Percentiles rank a stretch among this genome's conserved stretches.
Conservation (phyloP, 2,113 vertebrate genomes). For the Okapia johnstoni region DNA sequence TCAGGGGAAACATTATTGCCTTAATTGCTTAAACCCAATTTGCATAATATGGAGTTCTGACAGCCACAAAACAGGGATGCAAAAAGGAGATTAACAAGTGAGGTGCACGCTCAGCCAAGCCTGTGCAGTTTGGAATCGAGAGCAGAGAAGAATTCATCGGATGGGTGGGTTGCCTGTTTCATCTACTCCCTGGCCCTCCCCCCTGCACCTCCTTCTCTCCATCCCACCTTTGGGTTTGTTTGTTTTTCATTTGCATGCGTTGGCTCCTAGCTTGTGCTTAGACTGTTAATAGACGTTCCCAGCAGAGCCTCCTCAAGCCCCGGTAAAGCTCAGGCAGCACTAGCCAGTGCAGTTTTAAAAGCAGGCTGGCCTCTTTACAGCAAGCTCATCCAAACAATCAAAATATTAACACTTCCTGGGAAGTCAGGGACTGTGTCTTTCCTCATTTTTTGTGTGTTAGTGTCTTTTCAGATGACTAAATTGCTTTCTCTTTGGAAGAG, state of each 20-base stretch:
- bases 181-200: conserved; percentile 49
- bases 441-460: background rate
- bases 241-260: conserved; percentile 60
- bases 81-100: conserved; percentile 83
- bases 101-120: conserved; percentile 72
- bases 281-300: conserved; percentile 68
- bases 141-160: conserved; percentile 68
- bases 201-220: background rate
- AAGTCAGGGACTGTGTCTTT: background rate
- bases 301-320: conserved; percentile 31
- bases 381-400: background rate
- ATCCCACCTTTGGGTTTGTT: conserved; percentile 46
- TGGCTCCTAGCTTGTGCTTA: conserved; percentile 36
- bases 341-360: conserved; percentile 43
- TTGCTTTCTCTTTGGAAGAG: conserved; percentile 22
- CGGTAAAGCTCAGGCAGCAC: background rate
- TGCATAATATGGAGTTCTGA: conserved; percentile 82
- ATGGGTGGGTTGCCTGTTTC: conserved; percentile 59
- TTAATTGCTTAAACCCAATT: conserved; percentile 86
- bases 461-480: background rate
- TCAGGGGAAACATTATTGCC: conserved; percentile 85
- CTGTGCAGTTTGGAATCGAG: conserved; percentile 63
- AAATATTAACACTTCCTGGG: background rate
- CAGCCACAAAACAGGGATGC: conserved; percentile 82
- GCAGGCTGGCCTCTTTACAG: conserved; percentile 37